Base-by-base conservation (phyloP, 2,113 vertebrate genomes). In the Platanista minor region DNA sequence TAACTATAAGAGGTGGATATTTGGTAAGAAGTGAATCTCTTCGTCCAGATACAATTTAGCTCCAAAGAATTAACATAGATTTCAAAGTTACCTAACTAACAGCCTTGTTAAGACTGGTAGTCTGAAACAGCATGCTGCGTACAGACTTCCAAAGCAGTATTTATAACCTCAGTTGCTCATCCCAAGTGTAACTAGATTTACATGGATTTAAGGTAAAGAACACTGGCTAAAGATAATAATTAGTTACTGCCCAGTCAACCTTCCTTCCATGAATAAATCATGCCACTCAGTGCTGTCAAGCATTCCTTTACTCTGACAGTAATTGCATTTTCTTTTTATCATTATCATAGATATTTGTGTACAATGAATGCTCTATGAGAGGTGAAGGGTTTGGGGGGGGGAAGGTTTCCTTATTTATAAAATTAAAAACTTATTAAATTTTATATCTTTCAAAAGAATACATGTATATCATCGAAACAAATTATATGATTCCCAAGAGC, bases 211-310 rank as follows among this genome's bases (percentile, higher is more conserved):
- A 17, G 87, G 72, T 86, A 54, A 75, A 90, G 21, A 89, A 69
- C 41, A 41, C n/a, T 18, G 13, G 25, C 11, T 78, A 69, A 91
- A 52, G 61, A 67, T 46, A 90, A 23, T 54, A 75, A 84, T 78
- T 77, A 67, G 78, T 78, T 91, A 33, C 64, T 87, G 52, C 39
- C 97, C 57, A 21, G 57, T 78, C 89, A 87, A 39, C 27, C n/a
- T 94, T 81, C 43, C 46, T 85, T 89, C 59, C 74, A n/a, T 77
- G 71, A 90, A 92, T 97, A 91, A 97, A 64, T 91, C 83, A 95
- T n/a, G 43, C 23, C 27, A 36, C 46, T 88, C 83, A 82, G 67
- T 27, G 75, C 61, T 90, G 82, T 62, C 82, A 86, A 3, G n/a
- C 71, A 14, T 82, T 8, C 23, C 59, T 75, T 91, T 57, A 21